Evolutionary conservation across 2,888 invertebrate species (phyloP).

Genomic region (Apamea monoglypha): DNA sequence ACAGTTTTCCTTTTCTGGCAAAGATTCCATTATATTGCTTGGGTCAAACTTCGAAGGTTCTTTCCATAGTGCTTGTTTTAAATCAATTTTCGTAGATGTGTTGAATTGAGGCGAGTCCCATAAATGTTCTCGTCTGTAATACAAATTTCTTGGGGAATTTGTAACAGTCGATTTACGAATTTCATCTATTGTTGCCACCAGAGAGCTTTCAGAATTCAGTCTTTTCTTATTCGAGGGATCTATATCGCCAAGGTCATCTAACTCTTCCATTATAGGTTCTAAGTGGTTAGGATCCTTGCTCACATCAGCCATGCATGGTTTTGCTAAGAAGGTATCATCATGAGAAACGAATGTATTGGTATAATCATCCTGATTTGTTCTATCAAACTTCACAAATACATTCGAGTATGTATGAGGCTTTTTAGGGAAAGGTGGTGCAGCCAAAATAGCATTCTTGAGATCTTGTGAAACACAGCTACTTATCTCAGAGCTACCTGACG

Average conservation of each 20-base stretch:
- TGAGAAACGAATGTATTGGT: conserved; percentile 88
- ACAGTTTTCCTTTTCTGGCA: conserved; percentile 85
- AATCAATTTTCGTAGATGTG: conserved; percentile 79
- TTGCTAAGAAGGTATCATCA: conserved; percentile 89
- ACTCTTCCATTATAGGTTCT: conserved; percentile 90
- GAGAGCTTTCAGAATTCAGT: conserved; percentile 89
- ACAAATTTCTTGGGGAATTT: conserved; percentile 90
- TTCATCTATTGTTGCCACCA: conserved; percentile 92
- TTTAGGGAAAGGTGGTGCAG: conserved; percentile 86
- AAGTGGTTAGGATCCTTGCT: conserved; percentile 89
- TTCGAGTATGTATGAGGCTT: conserved; percentile 87
- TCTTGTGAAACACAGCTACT: conserved; percentile 88
- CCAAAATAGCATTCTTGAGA: conserved; percentile 83
- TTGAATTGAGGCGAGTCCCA: conserved; percentile 86
- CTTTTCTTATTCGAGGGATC: conserved; percentile 83
- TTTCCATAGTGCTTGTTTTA: conserved; percentile 87
- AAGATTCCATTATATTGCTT: conserved; percentile 85
- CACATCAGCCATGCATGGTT: conserved; percentile 89
- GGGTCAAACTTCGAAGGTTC: conserved; percentile 86
- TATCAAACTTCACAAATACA: conserved; percentile 86
- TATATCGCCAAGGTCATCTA: conserved; percentile 89
- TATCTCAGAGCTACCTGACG: conserved; percentile 90
- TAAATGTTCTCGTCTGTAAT: conserved; percentile 88
- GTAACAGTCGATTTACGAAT: conserved; percentile 90
- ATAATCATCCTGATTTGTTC: conserved; percentile 87